phyloP scores from a whole-genome alignment of 2,888 invertebrate species.

The Mycalesis mineus region DNA sequence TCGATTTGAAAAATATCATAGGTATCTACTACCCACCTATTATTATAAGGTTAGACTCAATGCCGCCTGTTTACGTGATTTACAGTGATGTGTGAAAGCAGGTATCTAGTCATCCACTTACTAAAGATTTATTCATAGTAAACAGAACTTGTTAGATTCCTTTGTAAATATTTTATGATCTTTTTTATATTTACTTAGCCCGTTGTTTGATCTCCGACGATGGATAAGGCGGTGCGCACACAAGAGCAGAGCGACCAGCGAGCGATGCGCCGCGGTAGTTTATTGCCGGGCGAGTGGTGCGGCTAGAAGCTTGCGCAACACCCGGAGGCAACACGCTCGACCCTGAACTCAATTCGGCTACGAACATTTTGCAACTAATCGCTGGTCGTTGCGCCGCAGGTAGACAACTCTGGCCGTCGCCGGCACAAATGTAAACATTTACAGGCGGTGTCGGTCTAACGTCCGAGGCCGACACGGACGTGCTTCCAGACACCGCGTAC shows the following conservation, averaged over 20 bases:
- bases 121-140: slow-evolving; percentile 11
- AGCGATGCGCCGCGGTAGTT: slow-evolving; percentile 5
- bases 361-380: slow-evolving; percentile 76
- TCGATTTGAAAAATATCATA: no score
- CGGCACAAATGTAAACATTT: slow-evolving; percentile 77
- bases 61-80: neutral
- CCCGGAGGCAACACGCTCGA: slow-evolving; percentile 71
- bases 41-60: neutral
- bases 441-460: slow-evolving; percentile 62
- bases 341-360: slow-evolving; percentile 74
- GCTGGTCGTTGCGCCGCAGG: slow-evolving; percentile 51
- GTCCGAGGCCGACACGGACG: slow-evolving; percentile 67
- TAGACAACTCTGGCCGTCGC: slow-evolving; percentile 50
- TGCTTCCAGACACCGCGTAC: slow-evolving; percentile 44
- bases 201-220: slow-evolving; percentile 14
- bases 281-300: slow-evolving; percentile 33
- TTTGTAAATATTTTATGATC: slow-evolving; percentile 17
- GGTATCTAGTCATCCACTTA: neutral
- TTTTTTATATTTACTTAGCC: slow-evolving; percentile 5
- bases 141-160: slow-evolving; percentile 9
- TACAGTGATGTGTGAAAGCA: neutral
- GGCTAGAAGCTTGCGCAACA: slow-evolving; percentile 54
- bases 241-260: slow-evolving; percentile 1
- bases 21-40: no score
- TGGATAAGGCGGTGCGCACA: slow-evolving; percentile 5